Evolutionary conservation across 2,888 invertebrate species (phyloP).

Genomic region (Ypsolopha scabrella): DNA sequence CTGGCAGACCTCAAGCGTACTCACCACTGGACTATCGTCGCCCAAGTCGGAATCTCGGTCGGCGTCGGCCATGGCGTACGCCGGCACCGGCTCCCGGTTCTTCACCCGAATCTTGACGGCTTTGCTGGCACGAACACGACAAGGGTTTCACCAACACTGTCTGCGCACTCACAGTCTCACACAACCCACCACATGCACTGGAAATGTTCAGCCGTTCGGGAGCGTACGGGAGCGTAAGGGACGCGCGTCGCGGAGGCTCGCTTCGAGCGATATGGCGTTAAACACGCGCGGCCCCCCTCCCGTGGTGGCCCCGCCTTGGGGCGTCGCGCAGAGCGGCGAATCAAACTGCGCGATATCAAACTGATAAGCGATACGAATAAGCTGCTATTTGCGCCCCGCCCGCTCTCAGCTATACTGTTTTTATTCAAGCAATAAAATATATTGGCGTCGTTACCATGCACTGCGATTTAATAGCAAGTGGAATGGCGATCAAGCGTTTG

Average conservation of each 20-base stretch:
- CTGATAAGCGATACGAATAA: conserved; percentile 36
- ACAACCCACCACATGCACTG: conserved; percentile 36
- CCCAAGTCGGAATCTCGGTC: conserved; percentile 80
- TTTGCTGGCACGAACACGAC: conserved; percentile 38
- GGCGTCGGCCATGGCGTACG: conserved; percentile 82
- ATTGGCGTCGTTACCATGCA: conserved; percentile 34
- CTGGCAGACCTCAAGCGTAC: conserved; percentile 28
- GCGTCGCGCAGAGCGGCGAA: conserved; percentile 61
- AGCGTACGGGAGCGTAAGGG: conserved; percentile 15
- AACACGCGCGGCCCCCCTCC: conserved; percentile 31
- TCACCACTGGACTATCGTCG: conserved; percentile 81
- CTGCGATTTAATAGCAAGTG: conserved; percentile 21
- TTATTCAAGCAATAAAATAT: conserved; percentile 65
- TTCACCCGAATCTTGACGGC: conserved; percentile 89
- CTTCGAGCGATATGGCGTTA: conserved; percentile 48
- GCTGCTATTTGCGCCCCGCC: conserved; percentile 52
- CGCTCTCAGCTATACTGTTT: conserved; percentile 54
- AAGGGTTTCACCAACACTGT: conserved; percentile 25
- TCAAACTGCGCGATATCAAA: conserved; percentile 63
- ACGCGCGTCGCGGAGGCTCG: conserved; percentile 40
- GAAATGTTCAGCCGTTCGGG: conserved; percentile 19
- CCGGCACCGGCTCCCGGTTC: conserved; percentile 88
- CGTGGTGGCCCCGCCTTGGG: conserved; percentile 47
- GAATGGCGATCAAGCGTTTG: too few relatives aligned
- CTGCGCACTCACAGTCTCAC: conserved; percentile 35